Evolutionary conservation across 2,888 invertebrate genomes (phyloP), one percentile per base, ranked within the genome.

Genomic region (Lasius fuliginosus): DNA sequence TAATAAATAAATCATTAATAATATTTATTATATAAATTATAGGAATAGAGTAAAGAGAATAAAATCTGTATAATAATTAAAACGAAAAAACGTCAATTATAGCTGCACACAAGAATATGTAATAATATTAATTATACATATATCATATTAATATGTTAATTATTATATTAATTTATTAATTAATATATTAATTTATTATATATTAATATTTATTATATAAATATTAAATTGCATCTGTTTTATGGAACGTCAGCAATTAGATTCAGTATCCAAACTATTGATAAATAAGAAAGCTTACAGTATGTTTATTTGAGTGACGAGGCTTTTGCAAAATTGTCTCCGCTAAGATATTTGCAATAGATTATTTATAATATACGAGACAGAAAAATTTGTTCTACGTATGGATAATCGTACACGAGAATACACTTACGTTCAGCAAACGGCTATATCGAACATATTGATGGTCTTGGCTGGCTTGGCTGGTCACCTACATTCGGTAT

Each of bases 401-500:
- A 27, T 40, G 60, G 18, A 46, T 71, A 79, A 62, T 60, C 73
- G 79, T 79, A 68, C 12, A 53, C n/a, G n/a, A 53, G 33, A 42
- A 42, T 85, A 89, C 89, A 86, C 84, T 82, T 86, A 89, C 88
- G 83, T 84, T 69, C 49, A 79, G 69, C 69, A 40, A 85, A 91
- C 92, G 89, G 91, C 89, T 46, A 79, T 86, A 88, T 90, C 88
- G 64, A 60, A 77, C 65, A 69, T 89, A 90, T 90, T 86, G 85
- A 83, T 82, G 73, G 60, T 81, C 74, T 62, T 27, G 74, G 77
- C 82, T 62, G 84, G 87, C 84, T 77, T 68, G 60, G 79, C 46
- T 33, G 71, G 79, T 90, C 90, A 90, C 90, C 90, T 90, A 90
- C 90, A 88, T 90, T 86, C 83, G 69, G 58, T 90, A 88, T 87